A percentile compares a stretch with the other conserved stretches of the same genome.
Conservation (phyloP, 2,797 vertebrate species). For the Schizothorax lantsangensis region DNA sequence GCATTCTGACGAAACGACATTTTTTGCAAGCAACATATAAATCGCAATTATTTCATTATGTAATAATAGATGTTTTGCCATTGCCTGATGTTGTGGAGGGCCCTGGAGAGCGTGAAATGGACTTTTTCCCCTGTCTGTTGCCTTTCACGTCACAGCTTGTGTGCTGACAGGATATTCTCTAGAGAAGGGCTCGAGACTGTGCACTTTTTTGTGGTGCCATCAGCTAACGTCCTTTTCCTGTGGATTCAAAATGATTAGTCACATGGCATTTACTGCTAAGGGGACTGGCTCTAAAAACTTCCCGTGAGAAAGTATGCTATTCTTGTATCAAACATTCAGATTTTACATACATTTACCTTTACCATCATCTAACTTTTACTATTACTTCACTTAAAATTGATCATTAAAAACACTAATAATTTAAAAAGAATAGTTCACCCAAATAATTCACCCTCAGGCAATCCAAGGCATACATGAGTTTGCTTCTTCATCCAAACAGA, state of each 20-base stretch:
- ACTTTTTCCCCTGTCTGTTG: neutral
- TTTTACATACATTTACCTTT: neutral
- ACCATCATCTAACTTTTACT: neutral
- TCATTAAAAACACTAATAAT: no score
- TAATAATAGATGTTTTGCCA: constrained; percentile 14
- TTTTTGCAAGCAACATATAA: constrained; percentile 13
- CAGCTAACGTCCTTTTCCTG: neutral
- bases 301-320: neutral
- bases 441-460: no score
- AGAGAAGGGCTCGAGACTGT: neutral
- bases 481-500: neutral
- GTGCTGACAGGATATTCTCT: constrained; percentile 1
- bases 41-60: constrained; percentile 17
- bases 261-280: constrained; percentile 2
- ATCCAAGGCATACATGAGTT: neutral
- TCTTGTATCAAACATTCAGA: neutral
- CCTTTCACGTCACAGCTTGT: constrained; percentile 17
- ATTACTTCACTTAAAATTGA: neutral
- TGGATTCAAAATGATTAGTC: neutral
- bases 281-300: neutral
- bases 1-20: neutral
- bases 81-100: neutral
- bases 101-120: neutral
- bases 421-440: no score
- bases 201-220: neutral